Conservation (phyloP, 2,888 invertebrate genomes). For the Homarus gammarus region DNA sequence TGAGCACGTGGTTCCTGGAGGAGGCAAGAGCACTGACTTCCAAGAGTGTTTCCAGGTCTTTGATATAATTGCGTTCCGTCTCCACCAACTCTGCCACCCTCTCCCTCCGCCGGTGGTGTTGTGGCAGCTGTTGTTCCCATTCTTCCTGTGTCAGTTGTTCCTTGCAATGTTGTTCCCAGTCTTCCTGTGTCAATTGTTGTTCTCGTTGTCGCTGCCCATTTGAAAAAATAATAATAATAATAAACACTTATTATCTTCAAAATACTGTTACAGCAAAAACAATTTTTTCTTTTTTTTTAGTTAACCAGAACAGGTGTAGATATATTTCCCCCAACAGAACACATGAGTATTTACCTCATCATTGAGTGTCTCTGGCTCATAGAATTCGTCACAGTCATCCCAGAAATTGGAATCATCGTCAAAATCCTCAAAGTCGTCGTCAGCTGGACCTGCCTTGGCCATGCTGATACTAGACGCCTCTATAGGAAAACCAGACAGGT, state of each 20-base stretch:
- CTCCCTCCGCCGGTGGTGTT: constrained; percentile 80
- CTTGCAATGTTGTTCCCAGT: too few relatives aligned
- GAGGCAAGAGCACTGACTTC: neutral
- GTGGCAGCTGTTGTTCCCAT: neutral
- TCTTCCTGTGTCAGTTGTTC: too few relatives aligned
- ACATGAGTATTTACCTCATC: neutral
- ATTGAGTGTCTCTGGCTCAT: neutral
- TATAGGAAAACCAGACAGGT: too few relatives aligned
- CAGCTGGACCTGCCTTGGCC: too few relatives aligned
- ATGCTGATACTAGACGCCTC: too few relatives aligned
- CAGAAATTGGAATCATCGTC: neutral
- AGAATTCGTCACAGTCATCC: neutral
- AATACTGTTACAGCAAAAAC: too few relatives aligned
- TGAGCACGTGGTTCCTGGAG: neutral
- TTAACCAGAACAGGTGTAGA: neutral
- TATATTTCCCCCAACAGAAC: neutral
- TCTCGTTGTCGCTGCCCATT: too few relatives aligned
- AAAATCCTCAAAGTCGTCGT: neutral
- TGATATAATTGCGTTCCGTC: constrained; percentile 83
- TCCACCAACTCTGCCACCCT: constrained; percentile 82
- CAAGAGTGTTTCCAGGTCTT: constrained; percentile 80
- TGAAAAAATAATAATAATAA: too few relatives aligned
- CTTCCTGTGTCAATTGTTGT: too few relatives aligned
- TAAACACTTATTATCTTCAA: too few relatives aligned
- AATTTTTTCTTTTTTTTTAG: too few relatives aligned